Conservation (phyloP, 1,140 invertebrate genomes). For the Trichonephila inaurata region DNA sequence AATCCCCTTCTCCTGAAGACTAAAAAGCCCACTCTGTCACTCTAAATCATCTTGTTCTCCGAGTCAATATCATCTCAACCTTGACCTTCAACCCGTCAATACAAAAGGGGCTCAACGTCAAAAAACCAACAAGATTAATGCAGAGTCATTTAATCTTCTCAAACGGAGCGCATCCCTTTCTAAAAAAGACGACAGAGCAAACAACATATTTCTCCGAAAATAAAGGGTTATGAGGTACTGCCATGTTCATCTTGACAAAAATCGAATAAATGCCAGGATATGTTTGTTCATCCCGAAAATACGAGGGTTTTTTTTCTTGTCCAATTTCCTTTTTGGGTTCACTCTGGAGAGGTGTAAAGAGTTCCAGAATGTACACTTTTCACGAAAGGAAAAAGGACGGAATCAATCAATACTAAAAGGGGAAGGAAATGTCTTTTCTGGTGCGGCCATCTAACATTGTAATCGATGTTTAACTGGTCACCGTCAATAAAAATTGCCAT, state of each 20-base stretch:
- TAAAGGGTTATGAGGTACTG: background rate
- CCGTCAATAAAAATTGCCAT: background rate
- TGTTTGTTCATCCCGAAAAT: background rate
- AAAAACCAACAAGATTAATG: background rate
- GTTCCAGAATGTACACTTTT: too few species aligned
- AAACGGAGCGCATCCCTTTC: background rate
- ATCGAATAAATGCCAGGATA: background rate
- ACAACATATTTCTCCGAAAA: background rate
- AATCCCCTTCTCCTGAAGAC: background rate
- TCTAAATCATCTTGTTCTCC: background rate
- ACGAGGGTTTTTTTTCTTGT: too few species aligned
- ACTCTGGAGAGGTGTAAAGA: background rate
- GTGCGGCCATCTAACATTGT: background rate
- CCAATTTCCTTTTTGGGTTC: background rate
- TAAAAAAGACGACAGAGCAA: background rate
- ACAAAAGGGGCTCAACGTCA: background rate
- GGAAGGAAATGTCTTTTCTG: slow-evolving; percentile 1
- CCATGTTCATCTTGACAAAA: background rate
- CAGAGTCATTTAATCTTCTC: slow-evolving; percentile 1
- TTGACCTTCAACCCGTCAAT: background rate
- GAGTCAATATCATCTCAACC: background rate
- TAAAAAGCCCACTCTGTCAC: background rate
- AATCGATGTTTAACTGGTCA: background rate
- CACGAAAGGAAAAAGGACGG: too few species aligned
- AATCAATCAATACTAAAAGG: background rate